These are phyloP conservation scores for Cassiopea xamachana DNA, from an alignment of 30 jellyfish, hydroid and myxozoan species.

Conservation along the genomic window DNA sequence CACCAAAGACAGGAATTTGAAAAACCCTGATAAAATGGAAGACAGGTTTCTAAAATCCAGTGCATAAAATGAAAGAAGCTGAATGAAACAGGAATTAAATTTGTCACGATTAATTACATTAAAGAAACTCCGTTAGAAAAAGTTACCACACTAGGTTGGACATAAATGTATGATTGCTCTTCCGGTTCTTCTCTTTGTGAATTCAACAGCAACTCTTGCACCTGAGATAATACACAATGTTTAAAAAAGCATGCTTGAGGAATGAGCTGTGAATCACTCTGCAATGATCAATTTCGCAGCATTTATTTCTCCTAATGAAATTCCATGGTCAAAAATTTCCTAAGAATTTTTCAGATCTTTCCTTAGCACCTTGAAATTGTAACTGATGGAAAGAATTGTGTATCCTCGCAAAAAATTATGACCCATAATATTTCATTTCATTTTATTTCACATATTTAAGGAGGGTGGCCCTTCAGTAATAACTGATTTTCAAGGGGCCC, in stretches of 20 bases:
- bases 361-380: too few relatives aligned
- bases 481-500: too few relatives aligned
- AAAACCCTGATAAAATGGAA: neutral
- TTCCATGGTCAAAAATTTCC: neutral
- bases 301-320: neutral
- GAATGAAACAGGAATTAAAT: neutral
- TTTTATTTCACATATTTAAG: too few relatives aligned
- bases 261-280: neutral
- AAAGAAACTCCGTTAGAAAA: neutral
- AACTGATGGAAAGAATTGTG: too few relatives aligned
- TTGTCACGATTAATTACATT: neutral
- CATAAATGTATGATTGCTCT: slow-evolving; percentile 68
- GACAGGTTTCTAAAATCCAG: neutral
- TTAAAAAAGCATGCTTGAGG: neutral
- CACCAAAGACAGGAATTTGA: neutral
- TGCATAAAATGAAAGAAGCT: neutral
- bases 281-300: neutral
- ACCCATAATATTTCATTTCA: too few relatives aligned
- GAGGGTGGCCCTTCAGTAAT: too few relatives aligned
- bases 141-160: slow-evolving; percentile 61
- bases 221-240: slow-evolving; percentile 14
- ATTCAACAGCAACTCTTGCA: slow-evolving; percentile 65
- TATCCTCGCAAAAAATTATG: too few relatives aligned
- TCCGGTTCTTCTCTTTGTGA: slow-evolving; percentile 59
- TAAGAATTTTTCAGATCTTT: neutral